Evolutionary conservation across 2,113 vertebrate species (phyloP), one percentile per base, ranked within the genome.

Genomic region (Sterrhoptilus dennistouni): DNA sequence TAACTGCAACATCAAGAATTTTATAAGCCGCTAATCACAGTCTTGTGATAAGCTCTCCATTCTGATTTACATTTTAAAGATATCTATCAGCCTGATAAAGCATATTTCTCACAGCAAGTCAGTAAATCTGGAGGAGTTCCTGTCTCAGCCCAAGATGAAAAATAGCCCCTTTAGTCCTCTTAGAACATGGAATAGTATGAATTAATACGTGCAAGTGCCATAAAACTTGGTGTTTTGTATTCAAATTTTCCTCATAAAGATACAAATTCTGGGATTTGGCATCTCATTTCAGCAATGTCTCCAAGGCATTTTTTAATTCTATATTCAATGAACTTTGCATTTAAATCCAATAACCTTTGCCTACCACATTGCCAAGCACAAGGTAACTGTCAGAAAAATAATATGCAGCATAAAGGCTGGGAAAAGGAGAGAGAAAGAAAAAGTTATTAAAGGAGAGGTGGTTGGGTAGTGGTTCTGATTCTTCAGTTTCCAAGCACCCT

Each of bases 11-110:
- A 61, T 9, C 22, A 71, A 92, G 38, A 84, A 82, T 86, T 95
- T 95, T 94, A 95, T 77, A 85, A 94, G 91, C 74, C 94, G 68
- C 68, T 97, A 86, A 69, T 52, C 50, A 14, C 31, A 93, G 94
- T 38, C 50, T 69, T 76, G 77, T 82, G 88, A 90, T 90, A 93
- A 90, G 61, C 90, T 97, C 87, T 63, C 93, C 60, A 61, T 93
- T 92, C 78, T 84, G 83, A 97, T 98, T 97, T 97, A 95, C 95
- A 97, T 97, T 97, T 98, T 95, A 97, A 97, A 97, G 95, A 72
- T 96, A 96, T 95, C 93, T 93, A 96, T 97, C 95, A 97, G 80
- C 77, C 85, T 92, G 93, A 68, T 74, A 38, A 93, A 95, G 68
- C 56, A 81, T 94, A 85, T 69, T 88, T 95, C 49, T 56, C 79